Conservation (phyloP, 2,113 vertebrate genomes). For the Festucalex cinctus region DNA sequence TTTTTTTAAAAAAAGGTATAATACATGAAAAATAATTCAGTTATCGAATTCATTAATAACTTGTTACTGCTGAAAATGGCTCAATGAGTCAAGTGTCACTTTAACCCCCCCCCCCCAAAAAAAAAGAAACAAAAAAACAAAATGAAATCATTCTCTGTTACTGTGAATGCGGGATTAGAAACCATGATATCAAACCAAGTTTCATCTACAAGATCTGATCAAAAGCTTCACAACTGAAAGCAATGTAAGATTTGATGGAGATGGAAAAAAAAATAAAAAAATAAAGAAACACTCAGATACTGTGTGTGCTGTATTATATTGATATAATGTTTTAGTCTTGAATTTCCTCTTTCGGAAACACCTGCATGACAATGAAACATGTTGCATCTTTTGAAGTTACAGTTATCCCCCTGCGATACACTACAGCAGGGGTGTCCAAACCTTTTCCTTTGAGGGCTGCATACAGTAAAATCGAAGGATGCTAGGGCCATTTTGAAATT, state of each 20-base stretch:
- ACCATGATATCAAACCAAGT: background rate
- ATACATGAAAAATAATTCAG: too few species aligned
- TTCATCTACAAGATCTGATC: background rate
- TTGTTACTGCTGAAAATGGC: too few species aligned
- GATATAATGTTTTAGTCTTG: slow-evolving; percentile 4
- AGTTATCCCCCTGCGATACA: background rate
- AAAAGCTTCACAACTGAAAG: background rate
- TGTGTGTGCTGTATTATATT: background rate
- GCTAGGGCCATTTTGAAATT: too few species aligned
- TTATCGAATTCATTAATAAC: too few species aligned
- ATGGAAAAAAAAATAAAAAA: too few species aligned
- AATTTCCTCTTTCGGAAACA: slow-evolving; percentile 17
- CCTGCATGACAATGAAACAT: slow-evolving; percentile 10
- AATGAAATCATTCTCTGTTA: background rate
- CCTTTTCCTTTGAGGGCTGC: too few species aligned
- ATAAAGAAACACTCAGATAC: background rate
- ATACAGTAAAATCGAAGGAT: too few species aligned
- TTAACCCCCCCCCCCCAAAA: too few species aligned
- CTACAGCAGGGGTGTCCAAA: too few species aligned
- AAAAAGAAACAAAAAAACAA: background rate
- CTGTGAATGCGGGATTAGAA: background rate
- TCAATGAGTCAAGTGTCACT: too few species aligned
- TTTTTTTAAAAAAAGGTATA: too few species aligned
- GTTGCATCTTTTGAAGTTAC: background rate
- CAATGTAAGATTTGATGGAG: background rate